Base-by-base conservation (phyloP, 2,797 vertebrate genomes). In the Ciconia nigra region DNA sequence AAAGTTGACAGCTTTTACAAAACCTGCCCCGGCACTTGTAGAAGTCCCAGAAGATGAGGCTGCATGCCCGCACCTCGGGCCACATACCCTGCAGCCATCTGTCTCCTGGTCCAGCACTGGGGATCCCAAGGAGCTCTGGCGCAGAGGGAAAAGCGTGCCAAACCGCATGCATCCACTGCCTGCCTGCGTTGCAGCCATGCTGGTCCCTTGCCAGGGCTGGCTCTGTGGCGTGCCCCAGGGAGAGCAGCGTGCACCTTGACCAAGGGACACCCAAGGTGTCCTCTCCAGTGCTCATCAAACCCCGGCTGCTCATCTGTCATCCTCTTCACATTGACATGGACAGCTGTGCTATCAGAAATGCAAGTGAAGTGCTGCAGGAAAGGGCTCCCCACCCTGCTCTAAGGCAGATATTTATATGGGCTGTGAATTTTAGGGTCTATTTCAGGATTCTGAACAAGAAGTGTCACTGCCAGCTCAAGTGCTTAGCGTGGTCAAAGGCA, bases 101-200 rank as follows among this genome's bases (percentile, higher is more conserved):
- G 16, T 57, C 25, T 66, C 28, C 61, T 20, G 13, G 35, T 22
- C 55, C 79, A 24, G 46, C 46, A 25, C 39, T 21, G 29, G 18
- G 26, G 21, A 55, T 26, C 21, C 39, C 35, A 31, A 16, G 21
- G 17, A 83, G 62, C 62, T 29, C 46, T 3, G 2, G 41, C 4
- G 2, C 1, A 7, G 20, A 31, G 31, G 54, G 25, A 15, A 21
- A 12, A 67, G 15, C 1, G 2, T 9, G 39, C 31, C 6, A 2
- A 65, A 41, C 14, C 1, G 1, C 39, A 29, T 1, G 2, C 19
- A 28, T 28, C 35, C 3, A 0, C 49, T 1, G 1, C 20, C 15
- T 0, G 4, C 31, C 25, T 3, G 21, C 26, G 0, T 7, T 2
- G 1, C 77, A 42, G 52, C 35, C 2, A 0, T 1, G 4, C 46